Evolutionary conservation across 2,888 invertebrate genomes (phyloP).

Genomic region (Apodemia duryi): DNA sequence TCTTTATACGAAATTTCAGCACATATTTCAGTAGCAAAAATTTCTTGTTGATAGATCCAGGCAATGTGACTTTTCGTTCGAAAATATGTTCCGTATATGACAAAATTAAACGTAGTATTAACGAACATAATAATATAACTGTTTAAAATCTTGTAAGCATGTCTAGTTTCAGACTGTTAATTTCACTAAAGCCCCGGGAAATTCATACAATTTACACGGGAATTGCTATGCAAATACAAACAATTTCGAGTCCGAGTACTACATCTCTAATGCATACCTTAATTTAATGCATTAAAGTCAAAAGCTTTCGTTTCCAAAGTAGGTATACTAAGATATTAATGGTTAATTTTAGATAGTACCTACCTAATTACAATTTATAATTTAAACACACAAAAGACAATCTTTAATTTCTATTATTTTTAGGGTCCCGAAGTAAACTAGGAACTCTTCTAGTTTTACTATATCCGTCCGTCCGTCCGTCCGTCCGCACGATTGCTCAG

Average conservation of each 20-base stretch:
- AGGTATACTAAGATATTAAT: neutral
- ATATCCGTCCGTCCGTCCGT: no score
- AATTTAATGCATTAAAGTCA: conserved; percentile 11
- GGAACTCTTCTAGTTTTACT: no score
- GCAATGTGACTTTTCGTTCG: no score
- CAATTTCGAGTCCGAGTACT: conserved; percentile 21
- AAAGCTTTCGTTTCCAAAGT: neutral
- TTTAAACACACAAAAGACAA: no score
- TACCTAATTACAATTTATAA: no score
- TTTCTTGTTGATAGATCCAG: no score
- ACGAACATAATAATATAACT: neutral
- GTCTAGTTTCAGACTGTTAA: conserved; percentile 42
- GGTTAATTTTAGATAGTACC: no score
- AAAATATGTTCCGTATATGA: neutral
- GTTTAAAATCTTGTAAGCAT: conserved; percentile 3
- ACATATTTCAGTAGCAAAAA: no score
- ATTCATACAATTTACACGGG: conserved; percentile 36
- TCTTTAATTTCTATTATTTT: no score
- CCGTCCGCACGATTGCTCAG: no score
- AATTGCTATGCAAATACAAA: conserved; percentile 23
- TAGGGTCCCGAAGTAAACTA: no score
- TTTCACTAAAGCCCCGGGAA: conserved; percentile 43
- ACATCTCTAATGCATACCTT: conserved; percentile 11
- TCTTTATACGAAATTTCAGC: no score
- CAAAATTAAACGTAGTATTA: neutral